Conservation (phyloP, 2,113 vertebrate genomes). For the Campylomormyrus tamandua region DNA sequence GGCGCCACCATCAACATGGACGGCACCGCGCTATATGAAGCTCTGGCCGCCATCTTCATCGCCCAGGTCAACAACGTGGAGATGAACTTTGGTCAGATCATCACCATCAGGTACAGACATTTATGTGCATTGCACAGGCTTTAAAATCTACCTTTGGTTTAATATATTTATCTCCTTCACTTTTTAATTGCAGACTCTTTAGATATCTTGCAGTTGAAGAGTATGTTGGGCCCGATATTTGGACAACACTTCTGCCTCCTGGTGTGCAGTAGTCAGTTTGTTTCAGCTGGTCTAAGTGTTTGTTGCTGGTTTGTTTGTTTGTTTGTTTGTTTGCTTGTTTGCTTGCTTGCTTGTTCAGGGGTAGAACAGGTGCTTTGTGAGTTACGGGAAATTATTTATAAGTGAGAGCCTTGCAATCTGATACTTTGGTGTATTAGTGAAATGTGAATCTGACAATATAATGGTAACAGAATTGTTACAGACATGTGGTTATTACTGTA, state of each 20-base stretch:
- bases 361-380: not conserved
- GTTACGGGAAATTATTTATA: not conserved
- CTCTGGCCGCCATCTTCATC: slow-evolving; percentile 92
- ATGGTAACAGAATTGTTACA: not conserved
- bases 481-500: not conserved
- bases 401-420: not conserved
- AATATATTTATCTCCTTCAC: not conserved
- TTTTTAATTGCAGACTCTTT: not conserved
- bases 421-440: not conserved
- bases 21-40: slow-evolving; percentile 89
- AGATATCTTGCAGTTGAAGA: not conserved
- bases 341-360: not conserved
- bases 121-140: not conserved
- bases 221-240: not conserved
- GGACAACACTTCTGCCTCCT: not conserved
- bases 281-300: not conserved
- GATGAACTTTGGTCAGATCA: slow-evolving; percentile 90
- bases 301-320: not conserved
- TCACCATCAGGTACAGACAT: slow-evolving; percentile 82
- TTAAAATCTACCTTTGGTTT: not conserved
- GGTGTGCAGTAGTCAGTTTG: not conserved
- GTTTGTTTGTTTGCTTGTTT: not conserved
- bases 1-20: slow-evolving; percentile 97
- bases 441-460: not conserved
- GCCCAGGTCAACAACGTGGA: slow-evolving; percentile 90